Evolutionary conservation across 64 coral and sea anemone species (phyloP), one percentile per base, ranked within the genome.

Genomic region (Montipora capricornis): DNA sequence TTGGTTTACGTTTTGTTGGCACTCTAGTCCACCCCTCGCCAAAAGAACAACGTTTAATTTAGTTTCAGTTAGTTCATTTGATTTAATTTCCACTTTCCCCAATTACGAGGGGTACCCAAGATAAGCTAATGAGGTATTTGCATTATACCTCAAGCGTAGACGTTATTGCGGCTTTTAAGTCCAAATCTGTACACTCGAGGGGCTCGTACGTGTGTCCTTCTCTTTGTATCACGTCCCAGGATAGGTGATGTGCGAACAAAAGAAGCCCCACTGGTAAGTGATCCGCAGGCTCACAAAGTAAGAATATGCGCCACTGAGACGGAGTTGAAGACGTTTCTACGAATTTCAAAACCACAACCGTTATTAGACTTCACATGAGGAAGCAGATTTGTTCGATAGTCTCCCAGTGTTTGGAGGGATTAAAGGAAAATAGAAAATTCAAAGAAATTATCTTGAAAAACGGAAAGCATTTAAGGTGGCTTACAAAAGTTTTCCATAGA

Each of bases 221-320:
- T 80, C 83, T 70, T 3, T 96, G 91, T 17, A 98, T 88, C 46
- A 94, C 91, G 88, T 98, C 97, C 97, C 97, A 98, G 49, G 97
- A 87, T 51, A 98, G 77, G 29, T 93, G 94, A 74, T 98, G 97
- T 2, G 97, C 83, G 61, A 98, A 95, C 17, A 95, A 83, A 37
- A 98, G 94, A 55, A 98, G 88, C n/a, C 86, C 76, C 48, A 89
- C 94, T 10, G 97, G 97, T 9, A 98, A 76, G 14, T 87, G 82
- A 76, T 81, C 81, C 64, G 94, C 90, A n/a, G 94, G 94, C 60
- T 98, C 94, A 79, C 82, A 89, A 77, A 93, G 73, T 26, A 98
- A 68, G 78, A 98, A 98, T 17, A 98, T 78, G 10, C 97, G 91
- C 97, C 97, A 98, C 55, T 98, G 97, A 15, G 94, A 93, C 14